A percentile compares a stretch with the other conserved stretches of the same genome.
Conservation (phyloP, 2,113 vertebrate species). For the Ophthalmolycus amberensis region DNA sequence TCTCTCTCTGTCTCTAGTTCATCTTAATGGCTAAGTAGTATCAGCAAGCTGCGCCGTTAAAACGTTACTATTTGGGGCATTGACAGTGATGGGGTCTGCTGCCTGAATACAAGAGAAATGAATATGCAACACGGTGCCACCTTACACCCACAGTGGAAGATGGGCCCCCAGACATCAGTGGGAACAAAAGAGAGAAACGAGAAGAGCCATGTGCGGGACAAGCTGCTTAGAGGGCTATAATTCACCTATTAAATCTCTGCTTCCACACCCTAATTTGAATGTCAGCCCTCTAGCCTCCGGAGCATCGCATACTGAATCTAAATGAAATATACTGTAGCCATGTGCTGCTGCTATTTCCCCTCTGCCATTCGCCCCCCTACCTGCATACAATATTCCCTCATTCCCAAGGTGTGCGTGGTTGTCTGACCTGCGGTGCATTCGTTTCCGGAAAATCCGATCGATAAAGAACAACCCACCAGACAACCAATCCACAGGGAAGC, state of each 20-base stretch:
- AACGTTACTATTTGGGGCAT: slow-evolving; percentile 78
- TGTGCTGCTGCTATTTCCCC: slow-evolving; percentile 12
- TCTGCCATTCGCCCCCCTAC: slow-evolving; percentile 4
- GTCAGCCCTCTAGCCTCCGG: slow-evolving; percentile 48
- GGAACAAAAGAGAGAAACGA: slow-evolving; percentile 54
- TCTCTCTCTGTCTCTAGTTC: slow-evolving; percentile 59
- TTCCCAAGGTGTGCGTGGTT: slow-evolving; percentile 42
- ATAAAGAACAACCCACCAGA: slow-evolving; percentile 71
- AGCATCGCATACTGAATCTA: slow-evolving; percentile 28
- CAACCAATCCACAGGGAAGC: slow-evolving; percentile 67
- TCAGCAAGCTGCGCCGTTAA: slow-evolving; percentile 73
- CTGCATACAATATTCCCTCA: slow-evolving; percentile 41
- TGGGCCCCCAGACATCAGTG: slow-evolving; percentile 54
- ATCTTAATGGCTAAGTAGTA: slow-evolving; percentile 67
- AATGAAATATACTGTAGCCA: slow-evolving; percentile 56
- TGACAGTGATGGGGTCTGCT: slow-evolving; percentile 73
- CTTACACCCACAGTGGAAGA: slow-evolving; percentile 49
- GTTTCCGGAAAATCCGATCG: slow-evolving; percentile 73
- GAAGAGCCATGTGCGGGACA: slow-evolving; percentile 58
- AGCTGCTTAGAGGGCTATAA: slow-evolving; percentile 57
- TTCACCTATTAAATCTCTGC: slow-evolving; percentile 68
- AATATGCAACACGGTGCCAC: slow-evolving; percentile 68
- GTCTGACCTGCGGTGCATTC: slow-evolving; percentile 66
- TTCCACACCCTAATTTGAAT: slow-evolving; percentile 67
- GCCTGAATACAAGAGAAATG: slow-evolving; percentile 77